Base-by-base conservation (phyloP, 2,888 invertebrate genomes). In the Eristalis arbustorum region DNA sequence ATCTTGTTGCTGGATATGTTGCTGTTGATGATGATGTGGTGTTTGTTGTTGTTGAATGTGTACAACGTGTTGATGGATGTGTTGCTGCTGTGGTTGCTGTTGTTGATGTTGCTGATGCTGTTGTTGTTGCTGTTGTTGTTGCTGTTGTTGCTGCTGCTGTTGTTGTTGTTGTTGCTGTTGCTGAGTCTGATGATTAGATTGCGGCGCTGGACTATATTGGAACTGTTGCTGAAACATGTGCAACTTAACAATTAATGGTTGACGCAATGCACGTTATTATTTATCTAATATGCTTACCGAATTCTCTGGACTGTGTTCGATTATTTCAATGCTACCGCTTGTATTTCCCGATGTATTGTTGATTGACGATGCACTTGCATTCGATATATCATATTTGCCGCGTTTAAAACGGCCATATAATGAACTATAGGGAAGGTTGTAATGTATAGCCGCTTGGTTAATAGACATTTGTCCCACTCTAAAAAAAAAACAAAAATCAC, bases 391-490 rank as follows among this genome's bases (percentile, higher is more conserved):
- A 91, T 96, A 97, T 92, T 97, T 97, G 91, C 96, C 97, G 69
- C 97, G 94, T 92, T 98, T 98, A 92, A 97, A 97, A 79, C 98
- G 95, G 0, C 97, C 97, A 91, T 98, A 98, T 34, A 98, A 93
- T 4, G 98, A 98, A 14, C 97, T 97, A 92, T 98, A 98, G 56
- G 98, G 98, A 91, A 98, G 93, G 93, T 98, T 98, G 93, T 96
- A 98, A 92, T 98, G 97, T 89, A 98, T 98, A 72, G 97, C 97
- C 69, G 98, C 98, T 93, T 98, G 98, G 93, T 98, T 98, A 90
- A 98, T 98, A 88, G 97, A 97, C 97, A 98, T 97, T 92, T 97
- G 97, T 34, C 98, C 98, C 89, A 97, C 94, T 90, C 97, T 97
- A 91, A 62, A 93, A 92, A 76, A 6, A 1, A 56, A 18, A 62